These are phyloP conservation scores for Beris chalybata DNA, from an alignment of 2,888 invertebrate genomes.

Conservation along the genomic window DNA sequence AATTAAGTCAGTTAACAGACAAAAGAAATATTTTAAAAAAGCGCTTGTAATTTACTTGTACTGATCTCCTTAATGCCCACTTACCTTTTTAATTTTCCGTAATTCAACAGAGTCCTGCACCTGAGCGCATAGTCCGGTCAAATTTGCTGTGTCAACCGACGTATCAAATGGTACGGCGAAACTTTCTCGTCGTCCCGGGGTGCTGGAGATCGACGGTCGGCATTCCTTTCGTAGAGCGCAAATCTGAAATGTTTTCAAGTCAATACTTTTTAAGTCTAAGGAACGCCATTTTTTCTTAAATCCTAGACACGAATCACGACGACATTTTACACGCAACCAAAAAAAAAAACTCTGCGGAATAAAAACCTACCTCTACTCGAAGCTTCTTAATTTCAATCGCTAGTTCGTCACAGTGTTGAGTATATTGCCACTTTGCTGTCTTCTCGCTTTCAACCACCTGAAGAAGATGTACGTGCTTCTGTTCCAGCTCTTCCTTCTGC, in stretches of 20 bases:
- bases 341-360: background rate
- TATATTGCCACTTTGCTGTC: conserved; percentile 91
- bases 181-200: conserved; percentile 46
- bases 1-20: no score
- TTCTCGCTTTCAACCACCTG: conserved; percentile 90
- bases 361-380: conserved; percentile 72
- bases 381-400: conserved; percentile 85
- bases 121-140: conserved; percentile 40
- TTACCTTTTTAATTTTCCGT: conserved; percentile 82
- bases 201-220: conserved; percentile 59
- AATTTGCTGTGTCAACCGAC: conserved; percentile 52
- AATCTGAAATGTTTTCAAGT: conserved; percentile 60
- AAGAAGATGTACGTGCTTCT: conserved; percentile 86
- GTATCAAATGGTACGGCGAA: conserved; percentile 43
- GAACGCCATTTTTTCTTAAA: no score
- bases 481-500: conserved; percentile 88
- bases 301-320: no score
- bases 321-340: no score
- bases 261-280: conserved; percentile 10
- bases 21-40: no score
- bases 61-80: conserved; percentile 37
- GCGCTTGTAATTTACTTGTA: no score
- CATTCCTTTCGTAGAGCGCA: conserved; percentile 81
- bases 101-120: conserved; percentile 71
- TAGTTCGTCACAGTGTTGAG: conserved; percentile 90